phyloP scores from a whole-genome alignment of 2,888 invertebrate genomes.

The Agrochola lota region DNA sequence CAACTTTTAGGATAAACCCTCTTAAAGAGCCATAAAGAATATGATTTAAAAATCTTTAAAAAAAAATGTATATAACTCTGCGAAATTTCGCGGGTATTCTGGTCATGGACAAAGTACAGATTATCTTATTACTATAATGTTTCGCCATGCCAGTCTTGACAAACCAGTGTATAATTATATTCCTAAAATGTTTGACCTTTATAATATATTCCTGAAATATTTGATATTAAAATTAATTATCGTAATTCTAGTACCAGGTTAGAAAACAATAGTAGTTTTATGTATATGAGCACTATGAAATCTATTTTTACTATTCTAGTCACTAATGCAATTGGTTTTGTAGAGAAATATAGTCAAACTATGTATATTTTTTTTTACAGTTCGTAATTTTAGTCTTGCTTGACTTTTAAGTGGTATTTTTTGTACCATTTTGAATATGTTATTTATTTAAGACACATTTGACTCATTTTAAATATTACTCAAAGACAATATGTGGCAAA shows the following conservation, averaged over 20 bases:
- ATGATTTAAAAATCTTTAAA: no score
- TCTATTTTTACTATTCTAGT: constrained; percentile 49
- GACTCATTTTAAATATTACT: constrained; percentile 10
- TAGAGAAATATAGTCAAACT: constrained; percentile 16
- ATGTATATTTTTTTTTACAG: neutral
- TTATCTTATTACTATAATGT: neutral
- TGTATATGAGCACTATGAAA: constrained; percentile 4
- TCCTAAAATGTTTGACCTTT: constrained; percentile 18
- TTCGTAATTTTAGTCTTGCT: constrained; percentile 6
- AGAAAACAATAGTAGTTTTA: neutral
- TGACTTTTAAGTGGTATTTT: constrained; percentile 8
- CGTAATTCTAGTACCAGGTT: constrained; percentile 1
- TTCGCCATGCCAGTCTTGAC: constrained; percentile 2
- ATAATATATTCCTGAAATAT: constrained; percentile 40
- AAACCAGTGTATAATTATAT: constrained; percentile 23
- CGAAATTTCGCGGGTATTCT: no score
- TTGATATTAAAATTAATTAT: constrained; percentile 24
- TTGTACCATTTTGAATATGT: constrained; percentile 6
- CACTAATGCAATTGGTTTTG: constrained; percentile 27
- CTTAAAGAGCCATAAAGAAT: no score
- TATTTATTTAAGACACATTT: constrained; percentile 3
- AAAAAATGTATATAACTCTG: no score
- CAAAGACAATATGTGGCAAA: neutral
- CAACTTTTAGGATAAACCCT: no score
- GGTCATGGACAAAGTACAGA: neutral